Conservation (phyloP, 2,797 vertebrate genomes). For the Hyperoplus lanceolatus region DNA sequence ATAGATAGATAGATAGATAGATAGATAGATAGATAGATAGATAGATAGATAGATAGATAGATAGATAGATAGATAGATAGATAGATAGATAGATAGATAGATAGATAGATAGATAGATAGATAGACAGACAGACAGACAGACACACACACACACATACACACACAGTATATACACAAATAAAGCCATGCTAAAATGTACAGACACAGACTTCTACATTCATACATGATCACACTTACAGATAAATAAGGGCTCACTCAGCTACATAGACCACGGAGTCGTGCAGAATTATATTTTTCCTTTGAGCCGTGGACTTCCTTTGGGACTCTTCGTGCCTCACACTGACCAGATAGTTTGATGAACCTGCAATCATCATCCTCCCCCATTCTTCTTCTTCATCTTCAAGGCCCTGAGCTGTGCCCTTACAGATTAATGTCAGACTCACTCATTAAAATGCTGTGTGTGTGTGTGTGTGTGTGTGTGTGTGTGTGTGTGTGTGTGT, state of each 20-base stretch:
- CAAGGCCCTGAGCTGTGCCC: conserved; percentile 31
- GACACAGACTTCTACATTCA: conserved; percentile 28
- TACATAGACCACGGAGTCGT: not conserved
- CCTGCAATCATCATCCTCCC: conserved; percentile 6
- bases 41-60: not conserved
- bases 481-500: conserved; percentile 33
- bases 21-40: conserved; percentile 11
- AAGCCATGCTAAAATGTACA: conserved; percentile 48
- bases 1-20: not conserved
- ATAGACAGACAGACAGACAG: too few species aligned
- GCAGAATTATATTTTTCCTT: conserved; percentile 1
- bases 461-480: conserved; percentile 5
- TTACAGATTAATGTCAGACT: conserved; percentile 57
- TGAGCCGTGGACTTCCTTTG: not conserved
- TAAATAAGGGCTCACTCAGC: conserved; percentile 27
- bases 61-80: not conserved
- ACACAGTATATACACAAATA: conserved; percentile 53
- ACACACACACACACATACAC: conserved; percentile 13
- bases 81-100: conserved; percentile 1
- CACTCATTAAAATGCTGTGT: conserved; percentile 23
- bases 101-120: not conserved
- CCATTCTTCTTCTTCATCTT: conserved; percentile 45
- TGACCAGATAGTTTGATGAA: conserved; percentile 34
- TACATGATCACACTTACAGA: conserved; percentile 35
- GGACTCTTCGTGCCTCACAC: conserved; percentile 13